phyloP scores from a whole-genome alignment of 1,140 invertebrate genomes.

The Euglossa dilemma region DNA sequence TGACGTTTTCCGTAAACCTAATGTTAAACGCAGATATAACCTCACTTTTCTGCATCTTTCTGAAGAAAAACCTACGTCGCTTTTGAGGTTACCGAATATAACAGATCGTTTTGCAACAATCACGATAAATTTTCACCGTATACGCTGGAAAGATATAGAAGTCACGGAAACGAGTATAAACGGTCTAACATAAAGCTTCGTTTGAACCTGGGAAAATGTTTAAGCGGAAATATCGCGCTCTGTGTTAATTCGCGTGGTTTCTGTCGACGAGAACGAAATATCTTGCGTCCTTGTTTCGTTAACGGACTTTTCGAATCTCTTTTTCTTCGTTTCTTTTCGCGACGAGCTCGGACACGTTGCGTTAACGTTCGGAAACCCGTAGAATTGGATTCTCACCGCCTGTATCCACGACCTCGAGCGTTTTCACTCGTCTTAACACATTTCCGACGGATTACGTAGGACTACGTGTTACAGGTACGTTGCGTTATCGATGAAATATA shows the following conservation, averaged over 20 bases:
- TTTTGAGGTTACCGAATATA: not conserved
- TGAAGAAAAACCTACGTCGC: too few species aligned
- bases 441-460: conserved; percentile 2
- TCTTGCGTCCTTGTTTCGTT: not conserved
- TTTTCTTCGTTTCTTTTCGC: not conserved
- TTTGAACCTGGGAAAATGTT: conserved; percentile 11
- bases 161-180: conserved; percentile 27
- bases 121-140: conserved; percentile 60
- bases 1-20: too few species aligned
- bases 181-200: conserved; percentile 17
- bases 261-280: not conserved
- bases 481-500: not conserved
- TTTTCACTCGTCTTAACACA: conserved; percentile 3
- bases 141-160: not conserved
- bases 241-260: not conserved
- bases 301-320: not conserved
- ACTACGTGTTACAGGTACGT: not conserved
- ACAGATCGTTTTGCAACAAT: conserved; percentile 20
- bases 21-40: too few species aligned
- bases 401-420: not conserved
- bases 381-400: not conserved
- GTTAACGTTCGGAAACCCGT: not conserved
- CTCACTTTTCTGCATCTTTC: too few species aligned
- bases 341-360: not conserved
- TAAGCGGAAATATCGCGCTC: not conserved